Conservation (phyloP, 2,113 vertebrate species). For the Sphaerodactylus townsendi region DNA sequence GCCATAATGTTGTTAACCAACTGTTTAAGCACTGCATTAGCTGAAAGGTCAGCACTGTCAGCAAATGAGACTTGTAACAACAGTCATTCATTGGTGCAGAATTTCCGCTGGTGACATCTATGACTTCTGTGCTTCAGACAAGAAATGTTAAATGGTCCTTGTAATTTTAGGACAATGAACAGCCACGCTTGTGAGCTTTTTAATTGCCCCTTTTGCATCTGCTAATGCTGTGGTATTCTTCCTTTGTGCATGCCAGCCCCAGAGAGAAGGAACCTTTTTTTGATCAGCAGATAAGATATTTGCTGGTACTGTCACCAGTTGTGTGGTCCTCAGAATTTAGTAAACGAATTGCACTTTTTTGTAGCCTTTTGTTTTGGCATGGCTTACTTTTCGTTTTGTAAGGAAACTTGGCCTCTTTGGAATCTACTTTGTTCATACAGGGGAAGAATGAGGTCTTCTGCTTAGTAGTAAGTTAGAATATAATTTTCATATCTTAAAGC, state of each 20-base stretch:
- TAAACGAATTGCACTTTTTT: neutral
- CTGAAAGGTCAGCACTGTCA: constrained; percentile 8
- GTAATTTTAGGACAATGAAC: constrained; percentile 2
- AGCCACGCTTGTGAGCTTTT: neutral
- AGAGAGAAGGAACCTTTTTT: constrained; percentile 1
- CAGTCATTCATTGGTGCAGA: neutral
- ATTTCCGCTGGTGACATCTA: constrained; percentile 21
- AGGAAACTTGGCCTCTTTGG: constrained; percentile 12
- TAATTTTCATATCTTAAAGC: constrained; percentile 13
- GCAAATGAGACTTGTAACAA: neutral
- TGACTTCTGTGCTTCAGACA: neutral
- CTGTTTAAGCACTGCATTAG: neutral
- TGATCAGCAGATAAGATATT: neutral
- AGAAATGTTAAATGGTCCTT: neutral
- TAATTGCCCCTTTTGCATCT: neutral
- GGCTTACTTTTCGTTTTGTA: neutral
- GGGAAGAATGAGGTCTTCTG: constrained; percentile 6
- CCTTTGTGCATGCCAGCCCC: neutral
- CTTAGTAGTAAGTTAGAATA: neutral
- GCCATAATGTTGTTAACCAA: neutral
- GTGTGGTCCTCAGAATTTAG: constrained; percentile 6
- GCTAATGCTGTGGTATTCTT: neutral
- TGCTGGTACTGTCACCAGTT: constrained; percentile 37
- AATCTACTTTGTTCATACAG: constrained; percentile 19
- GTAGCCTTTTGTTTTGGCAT: neutral